Conservation (phyloP, 2,797 vertebrate species). For the Percopsis omiscomaycus region DNA sequence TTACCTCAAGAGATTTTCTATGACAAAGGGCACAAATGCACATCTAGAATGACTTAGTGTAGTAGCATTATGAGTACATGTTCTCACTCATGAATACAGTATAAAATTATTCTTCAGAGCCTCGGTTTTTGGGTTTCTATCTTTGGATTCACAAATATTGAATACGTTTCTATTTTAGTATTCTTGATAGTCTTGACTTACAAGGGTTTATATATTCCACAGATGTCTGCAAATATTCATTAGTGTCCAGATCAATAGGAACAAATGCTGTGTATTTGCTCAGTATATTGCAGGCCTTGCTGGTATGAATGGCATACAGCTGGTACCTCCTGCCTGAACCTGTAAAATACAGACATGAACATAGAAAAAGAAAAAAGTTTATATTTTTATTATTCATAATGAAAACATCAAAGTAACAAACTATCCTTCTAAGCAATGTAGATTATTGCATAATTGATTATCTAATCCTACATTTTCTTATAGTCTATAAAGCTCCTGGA, state of each 20-base stretch:
- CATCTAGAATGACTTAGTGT: background rate
- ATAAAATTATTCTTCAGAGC: too few relatives aligned
- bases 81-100: background rate
- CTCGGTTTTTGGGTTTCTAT: too few relatives aligned
- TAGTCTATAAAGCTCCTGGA: background rate
- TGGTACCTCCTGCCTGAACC: conserved; percentile 88
- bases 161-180: background rate
- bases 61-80: background rate
- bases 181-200: conserved; percentile 54
- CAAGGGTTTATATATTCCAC: conserved; percentile 81
- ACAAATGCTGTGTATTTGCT: conserved; percentile 92
- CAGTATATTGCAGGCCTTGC: conserved; percentile 91
- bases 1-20: too few relatives aligned
- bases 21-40: background rate
- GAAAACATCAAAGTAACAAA: too few relatives aligned
- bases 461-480: background rate
- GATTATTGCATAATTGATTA: too few relatives aligned
- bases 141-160: background rate
- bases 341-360: conserved; percentile 52
- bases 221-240: conserved; percentile 82
- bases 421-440: too few relatives aligned
- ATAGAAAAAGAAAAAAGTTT: background rate
- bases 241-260: conserved; percentile 88
- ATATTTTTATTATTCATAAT: too few relatives aligned
- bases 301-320: conserved; percentile 86